phyloP scores from a whole-genome alignment of 2,888 invertebrate genomes.

The Octonoba sinensis region DNA sequence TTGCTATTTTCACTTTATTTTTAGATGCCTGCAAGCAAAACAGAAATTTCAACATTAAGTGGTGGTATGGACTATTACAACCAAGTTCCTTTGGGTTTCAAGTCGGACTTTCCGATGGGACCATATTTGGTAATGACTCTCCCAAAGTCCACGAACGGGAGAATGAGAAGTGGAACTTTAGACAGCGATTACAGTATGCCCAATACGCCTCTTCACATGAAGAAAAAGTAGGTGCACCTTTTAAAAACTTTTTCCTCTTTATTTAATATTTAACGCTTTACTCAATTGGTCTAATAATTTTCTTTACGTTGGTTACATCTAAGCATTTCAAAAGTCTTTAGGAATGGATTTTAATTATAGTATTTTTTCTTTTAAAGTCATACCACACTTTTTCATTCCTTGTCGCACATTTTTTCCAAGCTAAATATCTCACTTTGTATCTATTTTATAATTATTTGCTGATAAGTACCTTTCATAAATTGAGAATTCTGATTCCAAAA shows the following conservation, averaged over 20 bases:
- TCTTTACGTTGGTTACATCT: too few relatives aligned
- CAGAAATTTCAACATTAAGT: constrained; percentile 41
- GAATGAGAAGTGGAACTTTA: constrained; percentile 22
- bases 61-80: constrained; percentile 38
- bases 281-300: too few relatives aligned
- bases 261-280: too few relatives aligned
- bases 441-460: too few relatives aligned
- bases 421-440: too few relatives aligned
- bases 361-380: too few relatives aligned
- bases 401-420: too few relatives aligned
- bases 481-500: too few relatives aligned
- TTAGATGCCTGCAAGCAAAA: constrained; percentile 26
- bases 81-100: constrained; percentile 42
- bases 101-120: constrained; percentile 63
- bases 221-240: constrained; percentile 25
- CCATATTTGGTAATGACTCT: constrained; percentile 62
- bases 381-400: too few relatives aligned
- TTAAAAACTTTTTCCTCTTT: neutral
- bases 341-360: too few relatives aligned
- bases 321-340: too few relatives aligned
- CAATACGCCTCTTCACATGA: constrained; percentile 27
- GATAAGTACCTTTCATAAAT: too few relatives aligned
- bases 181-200: constrained; percentile 24
- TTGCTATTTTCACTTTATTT: neutral
- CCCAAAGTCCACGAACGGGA: constrained; percentile 33